A percentile compares a stretch with the other conserved stretches of the same genome.
These are phyloP conservation scores for Arenaria interpres DNA, from an alignment of 2,113 vertebrate species.

Conservation along the genomic window DNA sequence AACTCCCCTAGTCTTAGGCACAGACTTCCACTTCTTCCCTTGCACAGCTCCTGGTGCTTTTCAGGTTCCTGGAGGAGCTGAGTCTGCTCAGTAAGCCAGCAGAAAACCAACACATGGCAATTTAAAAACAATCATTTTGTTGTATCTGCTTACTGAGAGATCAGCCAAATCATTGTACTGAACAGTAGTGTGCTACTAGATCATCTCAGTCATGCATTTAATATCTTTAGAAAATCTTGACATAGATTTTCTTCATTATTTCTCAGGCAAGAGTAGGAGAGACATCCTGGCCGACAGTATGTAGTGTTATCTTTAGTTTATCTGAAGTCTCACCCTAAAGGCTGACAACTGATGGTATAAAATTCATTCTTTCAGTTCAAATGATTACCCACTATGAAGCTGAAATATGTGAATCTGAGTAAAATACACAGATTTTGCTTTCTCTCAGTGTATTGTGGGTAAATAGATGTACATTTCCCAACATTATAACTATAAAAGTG, in stretches of 20 bases:
- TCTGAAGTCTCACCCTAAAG: background rate
- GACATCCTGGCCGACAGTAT: background rate
- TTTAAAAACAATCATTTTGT: background rate
- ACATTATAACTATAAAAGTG: background rate
- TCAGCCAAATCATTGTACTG: background rate
- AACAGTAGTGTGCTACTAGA: background rate
- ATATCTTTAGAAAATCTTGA: background rate
- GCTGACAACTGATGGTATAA: background rate
- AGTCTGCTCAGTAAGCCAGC: background rate
- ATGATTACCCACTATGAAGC: background rate
- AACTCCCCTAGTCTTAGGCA: background rate
- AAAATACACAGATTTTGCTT: background rate
- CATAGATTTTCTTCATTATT: background rate
- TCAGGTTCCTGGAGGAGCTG: background rate
- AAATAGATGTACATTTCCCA: background rate
- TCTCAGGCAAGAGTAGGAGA: background rate
- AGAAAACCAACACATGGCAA: background rate
- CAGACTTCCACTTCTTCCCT: background rate
- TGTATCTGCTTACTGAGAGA: background rate
- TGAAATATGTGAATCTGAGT: background rate
- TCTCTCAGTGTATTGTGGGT: background rate
- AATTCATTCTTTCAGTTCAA: background rate
- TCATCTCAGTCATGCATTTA: background rate
- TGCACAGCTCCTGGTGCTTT: background rate
- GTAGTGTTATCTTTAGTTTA: background rate